phyloP scores from a whole-genome alignment of 2,113 vertebrate species.

The Bungarus multicinctus region DNA sequence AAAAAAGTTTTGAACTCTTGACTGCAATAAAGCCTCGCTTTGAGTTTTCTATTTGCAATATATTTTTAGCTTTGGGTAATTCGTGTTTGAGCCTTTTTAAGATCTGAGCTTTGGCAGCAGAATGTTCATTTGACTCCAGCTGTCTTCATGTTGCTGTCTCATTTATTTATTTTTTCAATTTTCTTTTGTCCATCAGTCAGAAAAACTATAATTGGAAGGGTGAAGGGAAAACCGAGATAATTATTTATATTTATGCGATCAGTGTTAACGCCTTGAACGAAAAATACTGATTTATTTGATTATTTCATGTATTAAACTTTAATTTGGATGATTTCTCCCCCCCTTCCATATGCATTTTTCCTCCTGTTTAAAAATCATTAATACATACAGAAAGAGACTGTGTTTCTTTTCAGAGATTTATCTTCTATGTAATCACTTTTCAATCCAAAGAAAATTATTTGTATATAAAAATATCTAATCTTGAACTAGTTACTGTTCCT shows the following conservation, averaged over 20 bases:
- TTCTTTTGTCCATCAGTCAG: not conserved
- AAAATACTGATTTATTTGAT: not conserved
- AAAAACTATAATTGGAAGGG: not conserved
- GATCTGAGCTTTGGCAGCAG: not conserved
- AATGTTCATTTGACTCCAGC: not conserved
- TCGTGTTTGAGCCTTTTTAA: not conserved
- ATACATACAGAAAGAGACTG: not conserved
- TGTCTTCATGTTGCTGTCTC: not conserved
- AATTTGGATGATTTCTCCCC: not conserved
- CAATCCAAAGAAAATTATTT: not conserved
- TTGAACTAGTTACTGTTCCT: not conserved
- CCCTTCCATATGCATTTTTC: not conserved
- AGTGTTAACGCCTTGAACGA: not conserved
- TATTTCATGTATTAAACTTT: not conserved
- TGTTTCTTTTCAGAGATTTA: not conserved
- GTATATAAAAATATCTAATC: not conserved
- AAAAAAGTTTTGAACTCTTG: conserved; percentile 1
- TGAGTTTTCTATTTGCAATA: not conserved
- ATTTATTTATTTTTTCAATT: not conserved
- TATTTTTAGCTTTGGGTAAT: not conserved
- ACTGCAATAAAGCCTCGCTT: not conserved
- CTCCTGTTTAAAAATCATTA: not conserved
- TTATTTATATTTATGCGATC: not conserved
- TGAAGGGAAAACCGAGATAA: not conserved
- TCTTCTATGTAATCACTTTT: not conserved